Base-by-base conservation (phyloP, 2,113 vertebrate species). In the Burhinus bistriatus region DNA sequence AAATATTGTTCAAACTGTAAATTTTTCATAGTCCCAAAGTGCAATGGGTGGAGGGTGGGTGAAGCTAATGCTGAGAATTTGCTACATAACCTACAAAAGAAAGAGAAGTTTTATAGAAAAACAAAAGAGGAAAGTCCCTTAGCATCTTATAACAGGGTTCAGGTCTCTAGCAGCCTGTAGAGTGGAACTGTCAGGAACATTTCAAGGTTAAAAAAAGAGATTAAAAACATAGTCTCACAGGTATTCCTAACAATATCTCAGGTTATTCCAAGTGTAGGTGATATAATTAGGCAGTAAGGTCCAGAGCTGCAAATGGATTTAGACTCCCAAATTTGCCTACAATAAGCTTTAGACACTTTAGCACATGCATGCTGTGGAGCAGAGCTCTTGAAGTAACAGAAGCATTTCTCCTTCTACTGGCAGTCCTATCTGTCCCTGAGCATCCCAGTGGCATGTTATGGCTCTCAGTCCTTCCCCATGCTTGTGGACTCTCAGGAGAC, bases 131-230 rank as follows among this genome's bases (percentile, higher is more conserved):
- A 36, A 90, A 77, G 29, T 70, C 71, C 75, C 85, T 90, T 25
- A 51, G 68, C 38, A 14, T 52, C 71, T 76, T 47, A 6, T 11
- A 78, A 73, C 3, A 72, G 30, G 30, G 40, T 90, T 93, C 92
- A 94, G 79, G 88, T 94, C 61, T 91, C 54, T 51, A 69, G 49
- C 23, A 88, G 70, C 30, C 66, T 59, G 11, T 14, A 80, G 40
- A 93, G 36, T 80, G 49, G 62, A 95, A 93, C 49, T 38, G 71
- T 93, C 58, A 88, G 62, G 59, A 95, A 94, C 62, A 93, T 52
- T 88, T 83, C 66, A 90, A 94, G 75, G 49, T 69, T 69, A 69
- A 90, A 95, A 94, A 72, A 72, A 71, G 66, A 69, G 38, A 83
- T 40, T 91, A 77, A 88, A 93, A 95, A 2, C 16, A 38, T 9